A percentile compares a stretch with the other conserved stretches of the same genome.
phyloP scores from a whole-genome alignment of 2,113 vertebrate species.

The Sceloporus tristichus region DNA sequence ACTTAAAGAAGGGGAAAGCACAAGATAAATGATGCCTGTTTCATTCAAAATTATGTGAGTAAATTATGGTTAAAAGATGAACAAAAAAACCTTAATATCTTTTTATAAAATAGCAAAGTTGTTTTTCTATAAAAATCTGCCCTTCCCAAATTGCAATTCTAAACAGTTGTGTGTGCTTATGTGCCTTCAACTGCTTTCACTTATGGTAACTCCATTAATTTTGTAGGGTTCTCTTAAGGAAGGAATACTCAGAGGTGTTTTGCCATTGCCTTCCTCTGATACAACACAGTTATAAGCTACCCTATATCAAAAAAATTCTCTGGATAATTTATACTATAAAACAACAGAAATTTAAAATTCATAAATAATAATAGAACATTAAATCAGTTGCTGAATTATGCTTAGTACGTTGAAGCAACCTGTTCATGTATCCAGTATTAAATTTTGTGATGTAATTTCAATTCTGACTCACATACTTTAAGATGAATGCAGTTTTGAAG shows the following conservation, averaged over 20 bases:
- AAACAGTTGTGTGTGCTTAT: background rate
- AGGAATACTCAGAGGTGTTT: too few species aligned
- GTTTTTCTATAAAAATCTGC: background rate
- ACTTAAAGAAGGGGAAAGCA: background rate
- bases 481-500: background rate
- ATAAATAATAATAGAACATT: background rate
- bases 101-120: background rate
- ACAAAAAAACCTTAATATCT: background rate
- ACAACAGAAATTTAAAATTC: background rate
- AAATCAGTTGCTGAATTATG: background rate
- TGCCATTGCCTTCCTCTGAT: too few species aligned
- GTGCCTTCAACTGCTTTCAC: too few species aligned
- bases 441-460: background rate
- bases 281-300: background rate
- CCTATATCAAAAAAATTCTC: background rate
- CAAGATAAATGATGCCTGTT: background rate
- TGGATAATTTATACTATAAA: background rate
- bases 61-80: background rate
- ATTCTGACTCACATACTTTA: background rate
- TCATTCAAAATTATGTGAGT: background rate
- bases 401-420: background rate
- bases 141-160: background rate
- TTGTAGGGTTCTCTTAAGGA: too few species aligned
- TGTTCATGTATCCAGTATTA: background rate
- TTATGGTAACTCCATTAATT: too few species aligned